phyloP scores from a whole-genome alignment of 2,888 invertebrate genomes.

The Andrena bucephala region DNA sequence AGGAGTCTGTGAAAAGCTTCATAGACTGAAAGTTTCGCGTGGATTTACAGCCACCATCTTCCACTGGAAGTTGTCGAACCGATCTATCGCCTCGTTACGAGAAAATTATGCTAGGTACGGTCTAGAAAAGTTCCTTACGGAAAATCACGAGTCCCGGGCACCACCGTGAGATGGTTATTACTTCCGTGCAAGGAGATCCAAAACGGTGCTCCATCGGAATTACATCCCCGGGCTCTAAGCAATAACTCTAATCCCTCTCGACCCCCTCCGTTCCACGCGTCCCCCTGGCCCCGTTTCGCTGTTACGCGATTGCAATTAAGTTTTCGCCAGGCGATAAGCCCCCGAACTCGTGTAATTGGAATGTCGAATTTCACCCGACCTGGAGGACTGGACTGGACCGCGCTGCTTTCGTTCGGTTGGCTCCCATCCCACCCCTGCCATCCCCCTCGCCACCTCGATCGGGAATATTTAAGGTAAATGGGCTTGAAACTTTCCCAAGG shows the following conservation, averaged over 20 bases:
- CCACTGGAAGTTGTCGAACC: neutral
- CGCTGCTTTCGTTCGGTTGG: neutral
- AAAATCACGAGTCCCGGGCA: slow-evolving; percentile 16
- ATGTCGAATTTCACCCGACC: slow-evolving; percentile 57
- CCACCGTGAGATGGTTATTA: slow-evolving; percentile 26
- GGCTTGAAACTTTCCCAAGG: slow-evolving; percentile 2
- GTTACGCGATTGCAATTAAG: slow-evolving; percentile 68
- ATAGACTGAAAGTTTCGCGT: neutral
- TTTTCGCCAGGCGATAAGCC: slow-evolving; percentile 62
- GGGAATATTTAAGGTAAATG: neutral
- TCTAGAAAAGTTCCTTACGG: slow-evolving; percentile 1
- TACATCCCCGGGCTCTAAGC: slow-evolving; percentile 39
- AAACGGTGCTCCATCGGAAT: slow-evolving; percentile 36
- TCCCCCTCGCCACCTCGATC: too few relatives aligned
- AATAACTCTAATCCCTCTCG: slow-evolving; percentile 54
- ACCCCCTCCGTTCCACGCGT: slow-evolving; percentile 2
- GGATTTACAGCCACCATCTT: slow-evolving; percentile 5
- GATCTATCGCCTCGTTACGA: slow-evolving; percentile 15
- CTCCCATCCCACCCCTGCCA: neutral
- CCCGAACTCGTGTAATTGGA: slow-evolving; percentile 66
- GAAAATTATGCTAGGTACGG: neutral
- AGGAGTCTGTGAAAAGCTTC: neutral
- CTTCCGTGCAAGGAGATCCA: slow-evolving; percentile 26
- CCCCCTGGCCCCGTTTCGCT: slow-evolving; percentile 23
- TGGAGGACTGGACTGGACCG: neutral